Evolutionary conservation across 2,113 vertebrate genomes (phyloP), one percentile per base, ranked within the genome.

Genomic region (Halichoerus grypus): DNA sequence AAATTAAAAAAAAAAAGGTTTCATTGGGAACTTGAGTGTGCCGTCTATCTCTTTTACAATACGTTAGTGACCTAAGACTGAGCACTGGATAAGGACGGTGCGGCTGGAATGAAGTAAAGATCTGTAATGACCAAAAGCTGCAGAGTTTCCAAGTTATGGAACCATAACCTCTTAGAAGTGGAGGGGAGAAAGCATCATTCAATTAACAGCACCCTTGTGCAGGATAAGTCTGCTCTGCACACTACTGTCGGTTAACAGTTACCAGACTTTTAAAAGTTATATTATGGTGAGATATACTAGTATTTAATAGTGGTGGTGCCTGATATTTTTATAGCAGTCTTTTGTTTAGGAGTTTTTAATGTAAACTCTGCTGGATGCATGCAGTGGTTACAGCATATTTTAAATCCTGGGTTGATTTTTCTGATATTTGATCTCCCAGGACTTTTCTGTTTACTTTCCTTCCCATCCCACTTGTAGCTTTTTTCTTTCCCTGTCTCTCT

Each of bases 401-500:
- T 71, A 86, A 91, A 91, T 89, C n/a, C 36, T 14, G 11, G 11
- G 13, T 93, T 84, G 63, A 31, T 89, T 97, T 97, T 42, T n/a
- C 39, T 85, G 31, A 42, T 67, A 72, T 86, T 94, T 94, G 72
- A 84, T 42, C 2, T n/a, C 22, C 19, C 67, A 55, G 21, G n/a
- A 71, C 55, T 92, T 76, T 89, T 59, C 33, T 18, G 24, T 94
- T 86, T 84, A 57, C 7, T n/a, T 39, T 36, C 13, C 42, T 94
- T 87, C 61, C 67, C 55, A 55, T 57, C 19, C 8, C n/a, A 22
- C 24, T 67, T 87, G 24, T 6, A 63, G 76, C 22, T 57, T 26
- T 26, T 59, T 59, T n/a, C 55, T 51, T 51, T 15, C 33, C 33
- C 18, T 74, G 28, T 36, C 72, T 36, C 42, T 39, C 69, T 8